Evolutionary conservation across 2,113 vertebrate genomes (phyloP).

Genomic region (Polypterus bichir): DNA sequence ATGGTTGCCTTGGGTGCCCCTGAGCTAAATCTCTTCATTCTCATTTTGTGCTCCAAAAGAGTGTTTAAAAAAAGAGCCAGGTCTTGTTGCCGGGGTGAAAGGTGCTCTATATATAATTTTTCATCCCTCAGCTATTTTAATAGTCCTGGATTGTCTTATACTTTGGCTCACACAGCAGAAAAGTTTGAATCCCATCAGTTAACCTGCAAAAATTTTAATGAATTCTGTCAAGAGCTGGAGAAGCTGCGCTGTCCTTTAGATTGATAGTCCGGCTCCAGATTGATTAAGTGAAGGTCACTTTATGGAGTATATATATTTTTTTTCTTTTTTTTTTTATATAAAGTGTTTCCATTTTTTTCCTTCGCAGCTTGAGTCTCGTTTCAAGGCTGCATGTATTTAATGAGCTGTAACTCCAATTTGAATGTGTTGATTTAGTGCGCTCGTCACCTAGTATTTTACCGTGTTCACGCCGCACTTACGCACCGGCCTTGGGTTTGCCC

Average conservation of each 20-base stretch:
- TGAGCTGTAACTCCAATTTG: slow-evolving; percentile 27
- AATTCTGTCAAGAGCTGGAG: slow-evolving; percentile 29
- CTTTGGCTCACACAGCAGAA: neutral
- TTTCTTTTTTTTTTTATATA: neutral
- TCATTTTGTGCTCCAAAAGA: no score
- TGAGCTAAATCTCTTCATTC: no score
- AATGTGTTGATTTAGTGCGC: slow-evolving; percentile 24
- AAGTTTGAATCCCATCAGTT: slow-evolving; percentile 14
- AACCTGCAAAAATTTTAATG: slow-evolving; percentile 33
- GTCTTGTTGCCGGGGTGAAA: no score
- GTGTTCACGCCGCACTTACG: no score
- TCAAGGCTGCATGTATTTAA: slow-evolving; percentile 29
- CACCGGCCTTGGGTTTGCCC: no score
- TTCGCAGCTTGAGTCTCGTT: slow-evolving; percentile 9
- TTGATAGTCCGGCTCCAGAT: slow-evolving; percentile 23
- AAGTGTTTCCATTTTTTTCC: neutral
- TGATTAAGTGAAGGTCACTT: slow-evolving; percentile 26
- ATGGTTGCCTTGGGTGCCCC: no score
- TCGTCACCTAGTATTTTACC: slow-evolving; percentile 1
- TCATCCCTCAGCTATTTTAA: no score
- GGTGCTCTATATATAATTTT: no score
- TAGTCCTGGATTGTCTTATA: no score
- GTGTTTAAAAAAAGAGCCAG: no score
- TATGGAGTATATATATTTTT: slow-evolving; percentile 10
- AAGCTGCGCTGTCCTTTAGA: slow-evolving; percentile 27